phyloP scores from a whole-genome alignment of 2,113 vertebrate genomes.

The Phoxinus phoxinus region DNA sequence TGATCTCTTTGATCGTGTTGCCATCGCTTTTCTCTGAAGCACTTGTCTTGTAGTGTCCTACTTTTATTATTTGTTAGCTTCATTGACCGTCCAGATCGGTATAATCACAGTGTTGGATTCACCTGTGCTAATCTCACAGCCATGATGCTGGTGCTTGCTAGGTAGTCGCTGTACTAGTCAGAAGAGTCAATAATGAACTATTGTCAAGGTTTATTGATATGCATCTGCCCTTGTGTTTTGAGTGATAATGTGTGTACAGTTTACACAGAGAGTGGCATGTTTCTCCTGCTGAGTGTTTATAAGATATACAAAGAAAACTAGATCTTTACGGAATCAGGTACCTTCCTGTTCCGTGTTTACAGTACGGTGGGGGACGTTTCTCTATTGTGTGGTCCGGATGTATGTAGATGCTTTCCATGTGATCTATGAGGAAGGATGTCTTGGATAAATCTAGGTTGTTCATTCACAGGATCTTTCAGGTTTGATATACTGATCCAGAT shows the following conservation, averaged over 20 bases:
- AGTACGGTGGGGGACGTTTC: background rate
- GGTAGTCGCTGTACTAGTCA: background rate
- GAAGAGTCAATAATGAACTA: background rate
- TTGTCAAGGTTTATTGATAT: background rate
- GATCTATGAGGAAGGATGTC: slow-evolving; percentile 13
- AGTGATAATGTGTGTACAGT: slow-evolving; percentile 36
- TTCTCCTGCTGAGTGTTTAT: background rate
- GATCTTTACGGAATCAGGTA: slow-evolving; percentile 16
- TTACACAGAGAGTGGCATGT: slow-evolving; percentile 1
- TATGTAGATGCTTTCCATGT: slow-evolving; percentile 6
- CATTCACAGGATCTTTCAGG: background rate
- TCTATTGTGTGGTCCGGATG: slow-evolving; percentile 21
- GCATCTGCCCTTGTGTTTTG: background rate
- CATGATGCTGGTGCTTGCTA: background rate
- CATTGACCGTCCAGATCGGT: background rate
- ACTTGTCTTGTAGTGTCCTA: background rate
- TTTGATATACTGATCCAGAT: slow-evolving; percentile 31
- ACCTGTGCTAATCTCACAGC: too few relatives aligned
- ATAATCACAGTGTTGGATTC: background rate
- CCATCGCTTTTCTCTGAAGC: background rate
- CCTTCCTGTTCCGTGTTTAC: background rate
- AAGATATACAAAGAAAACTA: slow-evolving; percentile 2
- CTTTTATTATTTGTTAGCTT: background rate
- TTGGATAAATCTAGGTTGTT: slow-evolving; percentile 8
- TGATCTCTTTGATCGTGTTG: background rate